phyloP scores from a whole-genome alignment of 2,797 vertebrate genomes.

The Rhynchotus rufescens region DNA sequence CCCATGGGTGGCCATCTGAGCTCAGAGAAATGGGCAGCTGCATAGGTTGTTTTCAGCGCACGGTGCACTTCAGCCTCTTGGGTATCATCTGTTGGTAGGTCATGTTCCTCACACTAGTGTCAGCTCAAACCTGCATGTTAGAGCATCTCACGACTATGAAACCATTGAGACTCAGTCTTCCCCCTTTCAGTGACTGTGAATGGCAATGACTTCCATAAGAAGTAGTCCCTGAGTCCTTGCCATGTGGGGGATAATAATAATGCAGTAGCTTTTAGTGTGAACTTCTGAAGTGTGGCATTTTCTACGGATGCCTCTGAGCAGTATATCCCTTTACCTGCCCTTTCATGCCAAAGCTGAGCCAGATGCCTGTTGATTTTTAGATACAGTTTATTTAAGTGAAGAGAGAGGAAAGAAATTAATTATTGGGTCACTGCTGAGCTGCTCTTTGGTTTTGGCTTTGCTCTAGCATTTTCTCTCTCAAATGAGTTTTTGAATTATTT shows the following conservation, averaged over 20 bases:
- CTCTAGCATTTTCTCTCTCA: neutral
- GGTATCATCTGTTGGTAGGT: no score
- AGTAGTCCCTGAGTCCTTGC: accelerated
- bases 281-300: neutral
- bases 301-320: neutral
- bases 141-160: accelerated
- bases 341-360: neutral
- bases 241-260: neutral
- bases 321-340: neutral
- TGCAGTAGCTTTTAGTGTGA: neutral
- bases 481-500: constrained; percentile 10
- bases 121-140: neutral
- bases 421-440: neutral
- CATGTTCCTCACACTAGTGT: neutral
- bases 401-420: constrained; percentile 35
- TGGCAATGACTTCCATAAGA: neutral
- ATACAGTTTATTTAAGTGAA: constrained; percentile 1
- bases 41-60: neutral
- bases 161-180: accelerated
- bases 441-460: neutral
- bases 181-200: neutral
- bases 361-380: neutral
- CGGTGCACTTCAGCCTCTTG: neutral
- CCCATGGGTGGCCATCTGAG: neutral
- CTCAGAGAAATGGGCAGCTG: neutral